Base-by-base conservation (phyloP, 2,113 vertebrate genomes). In the Echinops telfairi region DNA sequence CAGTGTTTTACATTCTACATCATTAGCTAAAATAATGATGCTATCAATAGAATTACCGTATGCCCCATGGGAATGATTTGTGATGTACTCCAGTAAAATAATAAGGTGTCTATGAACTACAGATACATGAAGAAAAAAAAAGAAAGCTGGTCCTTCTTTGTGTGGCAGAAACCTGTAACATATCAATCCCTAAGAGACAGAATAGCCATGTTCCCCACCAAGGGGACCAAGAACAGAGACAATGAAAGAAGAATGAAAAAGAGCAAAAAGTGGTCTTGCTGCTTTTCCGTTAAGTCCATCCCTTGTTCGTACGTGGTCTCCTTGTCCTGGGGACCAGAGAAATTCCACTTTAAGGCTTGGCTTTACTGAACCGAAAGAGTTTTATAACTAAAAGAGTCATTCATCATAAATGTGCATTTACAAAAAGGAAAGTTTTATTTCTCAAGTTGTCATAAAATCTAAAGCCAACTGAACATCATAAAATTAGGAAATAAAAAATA, bases 391-490 rank as follows among this genome's bases (percentile, higher is more conserved):
- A 78, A 76, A 73, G 14, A 87, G 33, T 12, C 36, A 81, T 90
- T 58, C 82, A 2, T 79, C 33, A 25, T 70, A 83, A 78, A 77
- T 68, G 25, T 16, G 88, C 1, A 82, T 82, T 38, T 7, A 91
- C 31, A 58, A 80, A 93, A 94, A 60, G 31, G 5, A 47, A 94
- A 53, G 62, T 58, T 87, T 87, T 84, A 38, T 86, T 92, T 90
- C 36, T 70, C 31, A 93, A 68, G 17, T 11, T 78, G n/a, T 40
- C 38, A 2, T 36, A 82, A 94, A 84, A 84, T 77, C 78, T 79
- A 57, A 94, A 91, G 43, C 62, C 73, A 75, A 15, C 2, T 31
- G 7, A 94, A 70, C 16, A 76, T 29, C 75, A 83, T 20, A 58
- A 47, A 84, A 33, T 90, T 57, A 76, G 47, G 40, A 92, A 92